Conservation (phyloP, 2,888 invertebrate species). For the Heliothis peltigera region DNA sequence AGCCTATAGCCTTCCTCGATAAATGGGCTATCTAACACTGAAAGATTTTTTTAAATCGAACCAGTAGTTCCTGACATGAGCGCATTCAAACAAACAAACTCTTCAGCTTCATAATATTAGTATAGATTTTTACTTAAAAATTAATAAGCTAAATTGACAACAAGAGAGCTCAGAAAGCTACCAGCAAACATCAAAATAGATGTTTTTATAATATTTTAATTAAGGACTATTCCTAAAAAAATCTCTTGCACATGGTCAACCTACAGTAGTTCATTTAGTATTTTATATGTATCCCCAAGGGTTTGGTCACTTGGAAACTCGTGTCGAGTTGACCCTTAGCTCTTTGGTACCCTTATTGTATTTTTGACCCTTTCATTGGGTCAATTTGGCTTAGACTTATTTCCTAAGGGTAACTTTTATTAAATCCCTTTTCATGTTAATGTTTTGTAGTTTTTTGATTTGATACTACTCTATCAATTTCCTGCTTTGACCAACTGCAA, state of each 20-base stretch:
- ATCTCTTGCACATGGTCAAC: slow-evolving; percentile 16
- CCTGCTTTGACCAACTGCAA: no score
- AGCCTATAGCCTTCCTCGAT: no score
- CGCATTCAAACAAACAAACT: no score
- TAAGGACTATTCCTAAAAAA: background rate
- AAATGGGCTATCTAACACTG: no score
- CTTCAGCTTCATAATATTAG: no score
- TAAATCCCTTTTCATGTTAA: slow-evolving; percentile 29
- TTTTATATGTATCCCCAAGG: slow-evolving; percentile 42
- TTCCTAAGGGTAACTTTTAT: slow-evolving; percentile 34
- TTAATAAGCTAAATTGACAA: no score
- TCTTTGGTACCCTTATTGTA: slow-evolving; percentile 43
- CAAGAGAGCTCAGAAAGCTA: no score
- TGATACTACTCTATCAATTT: no score
- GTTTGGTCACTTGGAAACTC: slow-evolving; percentile 54
- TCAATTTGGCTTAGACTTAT: slow-evolving; percentile 42
- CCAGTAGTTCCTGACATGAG: no score
- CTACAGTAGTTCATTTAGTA: slow-evolving; percentile 59
- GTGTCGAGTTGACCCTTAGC: slow-evolving; percentile 46
- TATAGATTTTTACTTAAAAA: no score
- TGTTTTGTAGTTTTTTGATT: slow-evolving; percentile 6
- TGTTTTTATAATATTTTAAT: background rate
- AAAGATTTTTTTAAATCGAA: no score
- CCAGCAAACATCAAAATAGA: background rate
- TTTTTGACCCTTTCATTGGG: slow-evolving; percentile 57